Base-by-base conservation (phyloP, 2,797 vertebrate species). In the Champsocephalus esox region DNA sequence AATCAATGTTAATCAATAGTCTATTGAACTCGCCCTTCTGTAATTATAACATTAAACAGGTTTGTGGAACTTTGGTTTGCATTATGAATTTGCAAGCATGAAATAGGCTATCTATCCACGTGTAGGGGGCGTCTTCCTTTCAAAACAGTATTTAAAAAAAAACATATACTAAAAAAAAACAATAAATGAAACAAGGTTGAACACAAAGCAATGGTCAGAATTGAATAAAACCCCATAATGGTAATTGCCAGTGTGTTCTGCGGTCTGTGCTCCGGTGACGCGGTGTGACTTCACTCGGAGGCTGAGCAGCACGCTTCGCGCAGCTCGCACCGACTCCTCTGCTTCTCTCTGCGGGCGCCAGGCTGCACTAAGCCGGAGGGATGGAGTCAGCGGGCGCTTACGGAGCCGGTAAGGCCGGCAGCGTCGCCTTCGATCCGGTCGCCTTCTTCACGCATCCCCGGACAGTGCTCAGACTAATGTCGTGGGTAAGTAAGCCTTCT, bases 381-480 rank as follows among this genome's bases (percentile, higher is more conserved):
- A 93, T 94, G 93, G 83, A 93, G 80, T 13, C 94, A 79, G 94
- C 95, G 79, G 95, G 92, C 76, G 96, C 96, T 72, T 99, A 96
- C 65, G 97, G 97, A 87, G 96, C 97, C 75, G 96, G 95, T 24
- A 94, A 96, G 87, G 96, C 96, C 56, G 97, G 97, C 48, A 91
- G 91, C 49, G 60, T 91, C 83, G 79, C 86, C 82, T 92, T 98
- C 83, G 96, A 98, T 70, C 96, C 95, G 56, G 73, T 97, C 81
- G 95, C 96, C 77, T 99, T 99, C 92, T 92, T 96, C 57, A 95
- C 92, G 80, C 96, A 96, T 82, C 98, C 97, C 9, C 97, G 97
- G 89, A 98, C 97, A 92, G 78, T 98, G 72, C 92, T 99, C 64
- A 91, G 97, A 69, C 89, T 96, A 57, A 77, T 95, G 56, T 94